Evolutionary conservation across 2,113 vertebrate species (phyloP).

Genomic region (Chrysemys picta): DNA sequence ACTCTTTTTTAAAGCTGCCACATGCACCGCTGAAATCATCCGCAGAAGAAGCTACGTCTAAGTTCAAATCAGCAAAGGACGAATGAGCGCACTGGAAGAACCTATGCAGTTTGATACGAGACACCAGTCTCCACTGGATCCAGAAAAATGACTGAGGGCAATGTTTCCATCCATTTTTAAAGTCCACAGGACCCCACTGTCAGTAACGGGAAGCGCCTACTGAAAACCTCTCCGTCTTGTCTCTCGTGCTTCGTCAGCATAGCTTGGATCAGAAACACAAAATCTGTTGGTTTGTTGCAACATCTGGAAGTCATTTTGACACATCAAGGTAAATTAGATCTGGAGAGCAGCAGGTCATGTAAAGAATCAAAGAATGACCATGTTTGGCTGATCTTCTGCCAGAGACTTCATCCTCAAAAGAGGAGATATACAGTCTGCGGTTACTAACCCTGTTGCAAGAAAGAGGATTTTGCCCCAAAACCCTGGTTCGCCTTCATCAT

Average conservation of each 20-base stretch:
- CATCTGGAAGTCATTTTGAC: conserved; percentile 67
- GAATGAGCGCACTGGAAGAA: background rate
- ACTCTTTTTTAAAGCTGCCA: conserved; percentile 11
- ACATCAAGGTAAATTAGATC: conserved; percentile 35
- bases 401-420: background rate
- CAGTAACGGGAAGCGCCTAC: conserved; percentile 31
- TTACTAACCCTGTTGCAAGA: background rate
- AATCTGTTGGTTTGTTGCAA: conserved; percentile 21
- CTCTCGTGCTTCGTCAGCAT: conserved; percentile 43
- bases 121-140: background rate
- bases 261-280: background rate
- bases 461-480: background rate
- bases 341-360: background rate
- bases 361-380: background rate
- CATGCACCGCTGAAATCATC: conserved; percentile 13
- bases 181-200: conserved; percentile 30
- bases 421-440: background rate
- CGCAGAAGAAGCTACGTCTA: conserved; percentile 29
- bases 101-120: background rate
- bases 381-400: background rate
- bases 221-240: conserved; percentile 48
- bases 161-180: background rate
- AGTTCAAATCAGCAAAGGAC: background rate
- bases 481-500: background rate
- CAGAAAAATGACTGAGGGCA: conserved; percentile 6